Evolutionary conservation across 2,797 vertebrate species (phyloP).

Genomic region (Harpia harpyja): DNA sequence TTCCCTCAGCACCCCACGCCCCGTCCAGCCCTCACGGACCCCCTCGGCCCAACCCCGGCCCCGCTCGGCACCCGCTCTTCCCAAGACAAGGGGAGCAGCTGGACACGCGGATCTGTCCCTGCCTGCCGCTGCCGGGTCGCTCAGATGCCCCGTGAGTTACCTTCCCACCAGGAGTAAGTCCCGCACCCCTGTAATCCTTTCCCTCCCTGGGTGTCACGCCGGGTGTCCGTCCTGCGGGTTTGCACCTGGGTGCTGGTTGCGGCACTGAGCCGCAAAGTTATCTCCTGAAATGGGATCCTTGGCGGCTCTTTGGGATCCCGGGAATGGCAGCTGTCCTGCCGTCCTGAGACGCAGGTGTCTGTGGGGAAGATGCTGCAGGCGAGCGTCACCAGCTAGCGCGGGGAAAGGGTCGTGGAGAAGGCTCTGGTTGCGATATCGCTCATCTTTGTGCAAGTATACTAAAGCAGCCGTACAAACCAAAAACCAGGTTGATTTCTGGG

Average conservation of each 20-base stretch:
- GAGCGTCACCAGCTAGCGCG: rapidly evolving
- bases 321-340: too few species aligned
- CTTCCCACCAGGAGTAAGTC: background rate
- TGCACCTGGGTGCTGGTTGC: background rate
- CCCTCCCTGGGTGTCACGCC: background rate
- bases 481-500: background rate
- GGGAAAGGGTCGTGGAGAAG: background rate
- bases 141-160: background rate
- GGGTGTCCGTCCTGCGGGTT: background rate
- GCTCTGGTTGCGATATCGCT: rapidly evolving
- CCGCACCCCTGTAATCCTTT: rapidly evolving
- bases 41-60: background rate
- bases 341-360: rapidly evolving
- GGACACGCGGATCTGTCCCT: background rate
- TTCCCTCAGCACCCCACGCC: background rate
- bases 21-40: rapidly evolving
- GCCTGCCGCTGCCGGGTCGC: rapidly evolving
- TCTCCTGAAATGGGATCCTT: background rate
- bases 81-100: background rate
- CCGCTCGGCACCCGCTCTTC: rapidly evolving
- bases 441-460: rapidly evolving
- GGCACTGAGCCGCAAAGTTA: background rate
- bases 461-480: rapidly evolving
- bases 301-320: background rate
- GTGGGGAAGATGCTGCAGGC: rapidly evolving